phyloP scores from a whole-genome alignment of 2,113 vertebrate genomes.

The Tachysurus fulvidraco region DNA sequence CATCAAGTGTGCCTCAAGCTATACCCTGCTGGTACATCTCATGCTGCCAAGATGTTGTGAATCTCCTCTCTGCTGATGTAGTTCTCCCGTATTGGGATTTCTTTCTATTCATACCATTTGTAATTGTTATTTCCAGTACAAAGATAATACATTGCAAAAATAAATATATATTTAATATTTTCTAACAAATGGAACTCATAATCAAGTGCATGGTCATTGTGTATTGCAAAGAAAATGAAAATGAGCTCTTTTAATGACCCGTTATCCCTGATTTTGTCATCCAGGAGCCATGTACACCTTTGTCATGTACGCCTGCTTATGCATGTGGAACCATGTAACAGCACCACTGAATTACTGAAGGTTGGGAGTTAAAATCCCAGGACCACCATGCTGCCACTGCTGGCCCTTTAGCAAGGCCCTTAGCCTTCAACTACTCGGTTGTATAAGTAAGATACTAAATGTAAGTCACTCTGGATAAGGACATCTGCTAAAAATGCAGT shows the following conservation, averaged over 20 bases:
- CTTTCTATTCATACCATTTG: not conserved
- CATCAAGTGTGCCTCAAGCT: constrained; percentile 15
- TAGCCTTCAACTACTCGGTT: no score
- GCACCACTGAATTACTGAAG: not conserved
- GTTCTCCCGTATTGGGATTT: not conserved
- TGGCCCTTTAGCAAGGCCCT: no score
- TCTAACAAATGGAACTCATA: not conserved
- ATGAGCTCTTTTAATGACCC: not conserved
- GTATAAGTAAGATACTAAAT: no score
- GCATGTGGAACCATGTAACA: not conserved
- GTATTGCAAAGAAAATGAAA: not conserved
- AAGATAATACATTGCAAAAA: not conserved
- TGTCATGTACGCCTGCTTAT: not conserved
- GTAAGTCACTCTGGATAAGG: no score
- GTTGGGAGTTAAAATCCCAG: no score
- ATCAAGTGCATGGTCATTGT: not conserved
- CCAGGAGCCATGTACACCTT: not conserved
- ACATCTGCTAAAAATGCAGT: no score
- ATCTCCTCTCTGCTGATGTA: not conserved
- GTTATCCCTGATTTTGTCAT: not conserved
- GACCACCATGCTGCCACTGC: no score
- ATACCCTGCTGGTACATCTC: constrained; percentile 1
- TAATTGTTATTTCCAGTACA: not conserved
- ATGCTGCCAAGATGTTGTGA: not conserved
- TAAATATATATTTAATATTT: not conserved